phyloP scores from a whole-genome alignment of 2,888 invertebrate species.

The Lepidochrysops patricia region DNA sequence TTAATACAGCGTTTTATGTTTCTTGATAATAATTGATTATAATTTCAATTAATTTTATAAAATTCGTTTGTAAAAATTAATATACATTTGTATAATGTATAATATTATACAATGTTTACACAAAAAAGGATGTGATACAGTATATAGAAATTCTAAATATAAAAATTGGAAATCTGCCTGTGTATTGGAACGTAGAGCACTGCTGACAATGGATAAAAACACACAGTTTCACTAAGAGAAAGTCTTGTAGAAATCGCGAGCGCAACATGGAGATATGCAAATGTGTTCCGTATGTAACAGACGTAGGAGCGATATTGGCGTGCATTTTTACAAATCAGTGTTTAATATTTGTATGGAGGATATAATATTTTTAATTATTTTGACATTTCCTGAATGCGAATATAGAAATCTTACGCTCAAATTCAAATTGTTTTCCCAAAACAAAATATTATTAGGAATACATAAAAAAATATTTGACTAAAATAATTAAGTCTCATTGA shows the following conservation, averaged over 20 bases:
- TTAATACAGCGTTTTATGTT: not conserved
- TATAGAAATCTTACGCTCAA: not conserved
- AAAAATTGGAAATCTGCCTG: conserved; percentile 24
- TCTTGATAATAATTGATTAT: not conserved
- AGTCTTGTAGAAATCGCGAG: conserved; percentile 45
- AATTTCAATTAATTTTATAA: too few species aligned
- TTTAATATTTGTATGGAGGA: conserved; percentile 12
- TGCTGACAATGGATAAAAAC: conserved; percentile 59
- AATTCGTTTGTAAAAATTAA: too few species aligned
- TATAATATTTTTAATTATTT: conserved; percentile 3
- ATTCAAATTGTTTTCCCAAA: not conserved
- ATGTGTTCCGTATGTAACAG: conserved; percentile 24
- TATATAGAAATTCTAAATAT: not conserved
- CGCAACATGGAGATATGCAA: conserved; percentile 22
- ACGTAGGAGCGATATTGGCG: conserved; percentile 11
- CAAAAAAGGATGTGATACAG: not conserved
- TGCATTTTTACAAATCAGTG: not conserved
- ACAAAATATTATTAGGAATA: not conserved
- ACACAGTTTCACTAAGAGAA: conserved; percentile 70
- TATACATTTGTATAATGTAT: not conserved
- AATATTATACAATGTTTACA: too few species aligned
- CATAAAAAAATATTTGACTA: not conserved
- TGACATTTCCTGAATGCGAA: not conserved
- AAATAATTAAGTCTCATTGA: too few species aligned
- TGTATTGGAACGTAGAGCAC: conserved; percentile 29